These are phyloP conservation scores for Pristionchus exspectatus DNA, from an alignment of 2,888 invertebrate genomes.

Conservation along the genomic window DNA sequence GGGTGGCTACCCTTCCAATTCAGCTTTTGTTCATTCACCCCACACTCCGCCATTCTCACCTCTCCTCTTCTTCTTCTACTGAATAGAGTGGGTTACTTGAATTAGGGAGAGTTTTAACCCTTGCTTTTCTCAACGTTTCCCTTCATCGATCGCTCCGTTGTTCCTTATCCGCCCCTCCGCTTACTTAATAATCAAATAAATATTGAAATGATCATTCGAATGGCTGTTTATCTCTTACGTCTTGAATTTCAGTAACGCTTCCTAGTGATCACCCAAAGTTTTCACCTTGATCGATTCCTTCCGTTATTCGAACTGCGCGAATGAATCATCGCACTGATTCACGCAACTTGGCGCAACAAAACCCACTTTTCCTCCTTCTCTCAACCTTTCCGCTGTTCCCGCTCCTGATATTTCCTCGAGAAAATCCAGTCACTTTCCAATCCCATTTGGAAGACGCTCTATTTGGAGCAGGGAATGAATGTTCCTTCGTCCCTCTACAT, in stretches of 20 bases:
- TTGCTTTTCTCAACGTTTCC: not conserved
- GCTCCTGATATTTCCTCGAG: not conserved
- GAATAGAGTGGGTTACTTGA: not conserved
- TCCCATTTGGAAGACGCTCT: not conserved
- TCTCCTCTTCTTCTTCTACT: not conserved
- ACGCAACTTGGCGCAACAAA: constrained; percentile 1
- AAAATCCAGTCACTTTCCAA: not conserved
- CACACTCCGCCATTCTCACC: not conserved
- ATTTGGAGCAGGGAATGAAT: not conserved
- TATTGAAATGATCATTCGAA: no score
- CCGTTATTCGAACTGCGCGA: not conserved
- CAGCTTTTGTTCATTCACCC: constrained; percentile 18
- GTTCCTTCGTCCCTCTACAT: not conserved
- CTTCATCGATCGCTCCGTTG: not conserved
- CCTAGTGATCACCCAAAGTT: not conserved
- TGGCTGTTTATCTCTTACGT: no score
- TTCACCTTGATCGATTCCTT: not conserved
- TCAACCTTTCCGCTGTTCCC: not conserved
- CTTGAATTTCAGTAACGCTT: not conserved
- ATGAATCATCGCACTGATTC: not conserved
- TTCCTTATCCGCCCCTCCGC: no score
- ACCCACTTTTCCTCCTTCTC: not conserved
- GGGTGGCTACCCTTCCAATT: not conserved
- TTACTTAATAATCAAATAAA: no score
- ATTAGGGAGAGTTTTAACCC: not conserved